A percentile compares a stretch with the other conserved stretches of the same genome.
phyloP scores from a whole-genome alignment of 2,888 invertebrate species.

The Platynereis dumerilii region DNA sequence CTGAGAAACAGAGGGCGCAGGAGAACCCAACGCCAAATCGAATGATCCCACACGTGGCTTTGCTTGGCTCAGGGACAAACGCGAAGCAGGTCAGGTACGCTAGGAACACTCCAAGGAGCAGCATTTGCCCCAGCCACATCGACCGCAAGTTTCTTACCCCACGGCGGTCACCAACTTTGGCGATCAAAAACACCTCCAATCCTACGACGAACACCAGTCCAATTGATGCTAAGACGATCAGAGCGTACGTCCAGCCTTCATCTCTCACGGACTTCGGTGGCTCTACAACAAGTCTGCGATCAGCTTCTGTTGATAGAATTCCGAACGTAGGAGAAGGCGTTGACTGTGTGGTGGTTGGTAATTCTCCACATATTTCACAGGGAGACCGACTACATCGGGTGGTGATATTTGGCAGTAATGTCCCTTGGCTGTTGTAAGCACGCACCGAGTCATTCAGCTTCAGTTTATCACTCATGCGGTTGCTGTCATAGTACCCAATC shows the following conservation, averaged over 20 bases:
- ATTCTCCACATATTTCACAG: conserved; percentile 14
- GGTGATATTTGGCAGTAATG: neutral
- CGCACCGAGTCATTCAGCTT: conserved; percentile 1
- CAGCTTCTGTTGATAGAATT: no score
- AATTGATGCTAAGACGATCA: conserved; percentile 82
- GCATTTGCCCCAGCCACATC: conserved; percentile 64
- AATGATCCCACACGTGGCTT: conserved; percentile 63
- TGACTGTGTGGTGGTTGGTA: conserved; percentile 3
- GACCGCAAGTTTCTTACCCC: conserved; percentile 62
- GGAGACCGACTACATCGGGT: conserved; percentile 3
- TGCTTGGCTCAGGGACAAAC: conserved; percentile 61
- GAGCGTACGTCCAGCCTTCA: conserved; percentile 81
- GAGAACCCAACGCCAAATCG: conserved; percentile 62
- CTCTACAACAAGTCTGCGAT: neutral
- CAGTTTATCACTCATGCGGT: neutral
- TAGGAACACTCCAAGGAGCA: conserved; percentile 64
- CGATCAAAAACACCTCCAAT: conserved; percentile 86
- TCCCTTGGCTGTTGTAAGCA: conserved; percentile 11
- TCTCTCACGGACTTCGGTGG: conserved; percentile 13
- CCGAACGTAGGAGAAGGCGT: neutral
- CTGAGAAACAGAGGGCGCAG: conserved; percentile 83
- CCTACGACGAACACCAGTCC: conserved; percentile 84
- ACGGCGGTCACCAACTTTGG: conserved; percentile 75
- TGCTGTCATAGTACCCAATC: conserved; percentile 17
- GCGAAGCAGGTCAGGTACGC: conserved; percentile 63